Evolutionary conservation across 2,113 vertebrate genomes (phyloP).

Genomic region (Stigmatopora argus): DNA sequence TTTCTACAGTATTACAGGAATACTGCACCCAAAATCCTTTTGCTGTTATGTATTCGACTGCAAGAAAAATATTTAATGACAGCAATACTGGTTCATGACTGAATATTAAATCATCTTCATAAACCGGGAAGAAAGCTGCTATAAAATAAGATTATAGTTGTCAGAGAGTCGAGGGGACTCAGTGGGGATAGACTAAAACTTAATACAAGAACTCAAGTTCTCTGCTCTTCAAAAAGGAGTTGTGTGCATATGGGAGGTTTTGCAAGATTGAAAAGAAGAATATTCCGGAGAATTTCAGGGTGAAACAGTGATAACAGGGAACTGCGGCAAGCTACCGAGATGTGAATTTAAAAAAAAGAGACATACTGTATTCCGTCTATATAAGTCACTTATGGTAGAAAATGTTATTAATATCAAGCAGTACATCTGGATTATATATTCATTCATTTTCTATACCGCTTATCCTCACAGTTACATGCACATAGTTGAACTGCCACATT

Average conservation of each 20-base stretch:
- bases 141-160: conserved; percentile 41
- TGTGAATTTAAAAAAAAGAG: background rate
- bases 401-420: too few relatives aligned
- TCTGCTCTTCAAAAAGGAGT: conserved; percentile 6
- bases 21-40: background rate
- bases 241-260: conserved; percentile 5
- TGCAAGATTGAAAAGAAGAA: conserved; percentile 21
- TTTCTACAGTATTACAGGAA: conserved; percentile 9
- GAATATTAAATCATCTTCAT: conserved; percentile 42
- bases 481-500: conserved; percentile 30
- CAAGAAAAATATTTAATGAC: conserved; percentile 16
- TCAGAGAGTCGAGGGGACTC: conserved; percentile 27
- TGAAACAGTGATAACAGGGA: background rate
- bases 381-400: too few relatives aligned
- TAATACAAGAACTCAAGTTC: conserved; percentile 15
- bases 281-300: background rate
- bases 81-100: conserved; percentile 13
- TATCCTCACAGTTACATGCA: background rate
- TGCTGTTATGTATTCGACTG: conserved; percentile 21
- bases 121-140: conserved; percentile 34
- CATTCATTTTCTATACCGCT: too few relatives aligned
- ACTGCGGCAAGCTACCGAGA: conserved; percentile 3
- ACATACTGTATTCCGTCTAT: conserved; percentile 5
- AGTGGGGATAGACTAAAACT: conserved; percentile 16
- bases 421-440: too few relatives aligned